Conservation (phyloP, 2,888 invertebrate species). For the Enchytraeus crypticus region DNA sequence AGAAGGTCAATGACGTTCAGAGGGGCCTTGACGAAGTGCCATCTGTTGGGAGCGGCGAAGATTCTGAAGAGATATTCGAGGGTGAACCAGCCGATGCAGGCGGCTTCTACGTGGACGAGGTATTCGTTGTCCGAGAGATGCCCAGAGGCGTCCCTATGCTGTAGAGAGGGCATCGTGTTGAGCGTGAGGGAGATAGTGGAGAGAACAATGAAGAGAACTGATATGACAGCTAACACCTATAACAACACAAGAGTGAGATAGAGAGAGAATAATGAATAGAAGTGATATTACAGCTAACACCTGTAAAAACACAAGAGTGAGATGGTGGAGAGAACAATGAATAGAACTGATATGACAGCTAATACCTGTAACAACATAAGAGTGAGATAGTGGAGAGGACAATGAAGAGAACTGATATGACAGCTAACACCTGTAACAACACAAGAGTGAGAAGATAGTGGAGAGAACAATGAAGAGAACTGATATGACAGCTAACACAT, state of each 20-base stretch:
- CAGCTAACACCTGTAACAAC: conserved; percentile 61
- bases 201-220: conserved; percentile 98
- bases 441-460: conserved; percentile 70
- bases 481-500: conserved; percentile 83
- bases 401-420: conserved; percentile 99
- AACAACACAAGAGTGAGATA: conserved; percentile 21
- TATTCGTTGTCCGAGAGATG: conserved; percentile 39
- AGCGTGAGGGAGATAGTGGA: conserved; percentile 97
- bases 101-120: conserved; percentile 93
- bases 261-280: no score
- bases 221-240: conserved; percentile 78
- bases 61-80: conserved; percentile 92
- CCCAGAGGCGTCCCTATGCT: conserved; percentile 71
- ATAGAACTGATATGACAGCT: conserved; percentile 98
- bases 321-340: conserved; percentile 98
- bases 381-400: conserved; percentile 97
- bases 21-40: conserved; percentile 98
- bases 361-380: conserved; percentile 51
- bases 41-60: conserved; percentile 96
- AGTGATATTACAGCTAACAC: no score
- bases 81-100: conserved; percentile 98
- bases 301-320: no score
- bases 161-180: conserved; percentile 95
- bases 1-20: conserved; percentile 95
- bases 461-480: conserved; percentile 99